phyloP scores from a whole-genome alignment of 1,140 invertebrate species.

The Watersipora subatra region DNA sequence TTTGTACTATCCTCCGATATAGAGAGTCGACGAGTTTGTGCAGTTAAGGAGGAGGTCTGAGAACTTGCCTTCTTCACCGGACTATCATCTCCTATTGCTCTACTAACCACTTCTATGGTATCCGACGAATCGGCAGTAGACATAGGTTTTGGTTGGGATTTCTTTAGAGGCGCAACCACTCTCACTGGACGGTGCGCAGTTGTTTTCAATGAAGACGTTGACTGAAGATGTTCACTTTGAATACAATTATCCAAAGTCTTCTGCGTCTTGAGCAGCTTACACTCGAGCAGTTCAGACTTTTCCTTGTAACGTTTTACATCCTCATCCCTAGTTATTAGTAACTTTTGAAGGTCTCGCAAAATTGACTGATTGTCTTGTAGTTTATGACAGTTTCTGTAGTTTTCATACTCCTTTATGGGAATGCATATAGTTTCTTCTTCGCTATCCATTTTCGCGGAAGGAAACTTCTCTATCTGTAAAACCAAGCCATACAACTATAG shows the following conservation, averaged over 20 bases:
- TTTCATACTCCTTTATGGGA: not conserved
- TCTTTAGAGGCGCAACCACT: too few species aligned
- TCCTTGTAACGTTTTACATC: not conserved
- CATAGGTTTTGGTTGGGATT: too few species aligned
- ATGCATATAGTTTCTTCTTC: not conserved
- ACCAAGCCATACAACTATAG: not conserved
- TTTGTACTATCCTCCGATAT: not conserved
- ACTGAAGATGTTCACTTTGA: not conserved
- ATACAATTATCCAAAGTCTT: not conserved
- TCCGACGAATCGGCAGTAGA: too few species aligned
- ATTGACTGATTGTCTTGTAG: not conserved
- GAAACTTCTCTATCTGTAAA: not conserved
- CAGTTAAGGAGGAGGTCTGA: too few species aligned
- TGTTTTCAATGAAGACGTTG: too few species aligned
- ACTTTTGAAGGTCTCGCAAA: not conserved
- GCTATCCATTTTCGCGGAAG: not conserved
- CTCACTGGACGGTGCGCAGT: too few species aligned
- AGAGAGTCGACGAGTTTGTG: too few species aligned
- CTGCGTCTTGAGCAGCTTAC: not conserved
- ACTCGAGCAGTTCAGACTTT: not conserved
- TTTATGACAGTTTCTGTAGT: not conserved
- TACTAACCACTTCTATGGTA: too few species aligned
- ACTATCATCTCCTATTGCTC: too few species aligned
- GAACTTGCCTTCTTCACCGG: too few species aligned
- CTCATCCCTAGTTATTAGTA: not conserved